These are phyloP conservation scores for Timema cristinae DNA, from an alignment of 2,888 invertebrate genomes.

Conservation along the genomic window DNA sequence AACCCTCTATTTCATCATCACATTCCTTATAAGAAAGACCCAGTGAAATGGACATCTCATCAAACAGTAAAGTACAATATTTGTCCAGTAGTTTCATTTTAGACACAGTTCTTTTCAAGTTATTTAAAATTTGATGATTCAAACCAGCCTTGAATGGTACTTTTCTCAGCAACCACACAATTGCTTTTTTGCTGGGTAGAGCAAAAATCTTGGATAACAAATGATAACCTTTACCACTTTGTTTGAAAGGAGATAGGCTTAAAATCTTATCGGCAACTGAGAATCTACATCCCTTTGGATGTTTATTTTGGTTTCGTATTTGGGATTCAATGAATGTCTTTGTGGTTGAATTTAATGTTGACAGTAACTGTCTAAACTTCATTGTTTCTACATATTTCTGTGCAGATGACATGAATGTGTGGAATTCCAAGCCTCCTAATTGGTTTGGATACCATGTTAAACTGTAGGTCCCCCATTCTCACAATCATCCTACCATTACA, in stretches of 20 bases:
- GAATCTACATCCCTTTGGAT: background rate
- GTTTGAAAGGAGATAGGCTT: background rate
- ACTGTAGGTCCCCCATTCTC: no score
- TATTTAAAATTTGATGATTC: background rate
- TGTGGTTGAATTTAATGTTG: background rate
- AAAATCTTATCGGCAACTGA: slow-evolving; percentile 2
- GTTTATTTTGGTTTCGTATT: background rate
- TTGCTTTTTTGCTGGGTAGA: background rate
- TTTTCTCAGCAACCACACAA: background rate
- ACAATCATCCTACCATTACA: no score
- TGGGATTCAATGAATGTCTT: background rate
- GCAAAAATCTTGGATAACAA: background rate
- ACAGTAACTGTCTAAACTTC: background rate
- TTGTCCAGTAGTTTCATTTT: background rate
- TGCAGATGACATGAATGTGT: no score
- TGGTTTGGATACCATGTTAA: no score
- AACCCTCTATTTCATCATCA: background rate
- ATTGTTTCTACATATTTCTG: background rate
- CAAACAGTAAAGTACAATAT: background rate
- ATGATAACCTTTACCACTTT: background rate
- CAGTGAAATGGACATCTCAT: background rate
- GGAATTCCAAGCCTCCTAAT: no score
- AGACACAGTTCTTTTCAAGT: background rate
- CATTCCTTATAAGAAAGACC: background rate
- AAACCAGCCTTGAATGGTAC: background rate